These are phyloP conservation scores for Phalacrocorax pelagicus DNA, from an alignment of 2,113 vertebrate species.

Conservation along the genomic window DNA sequence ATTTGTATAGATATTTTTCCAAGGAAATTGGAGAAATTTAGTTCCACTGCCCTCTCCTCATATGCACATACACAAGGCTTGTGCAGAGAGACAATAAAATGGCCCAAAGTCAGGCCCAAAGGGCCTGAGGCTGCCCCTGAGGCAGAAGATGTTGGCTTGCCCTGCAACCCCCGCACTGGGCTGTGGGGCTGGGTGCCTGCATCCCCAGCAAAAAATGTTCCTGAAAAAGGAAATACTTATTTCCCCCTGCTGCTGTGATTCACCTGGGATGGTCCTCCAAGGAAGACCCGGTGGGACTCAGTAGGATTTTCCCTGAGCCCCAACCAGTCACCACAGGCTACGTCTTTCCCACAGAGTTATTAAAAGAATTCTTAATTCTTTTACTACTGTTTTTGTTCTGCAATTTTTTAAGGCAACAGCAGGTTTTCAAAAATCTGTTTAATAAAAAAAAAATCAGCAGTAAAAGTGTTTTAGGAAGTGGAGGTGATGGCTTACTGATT, in stretches of 20 bases:
- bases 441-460: not conserved
- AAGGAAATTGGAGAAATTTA: not conserved
- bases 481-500: conserved; percentile 1
- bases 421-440: not conserved
- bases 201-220: not conserved
- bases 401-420: not conserved
- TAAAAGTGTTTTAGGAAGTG: conserved; percentile 40
- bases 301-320: not conserved
- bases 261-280: not conserved
- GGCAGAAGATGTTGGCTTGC: not conserved
- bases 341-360: not conserved
- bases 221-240: not conserved
- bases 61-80: not conserved
- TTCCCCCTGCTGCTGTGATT: not conserved
- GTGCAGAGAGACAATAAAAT: not conserved
- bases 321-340: not conserved
- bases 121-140: not conserved
- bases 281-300: not conserved
- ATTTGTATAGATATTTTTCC: not conserved
- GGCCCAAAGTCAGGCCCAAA: too few relatives aligned
- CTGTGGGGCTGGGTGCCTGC: not conserved
- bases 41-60: not conserved
- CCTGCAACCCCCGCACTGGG: not conserved
- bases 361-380: not conserved
- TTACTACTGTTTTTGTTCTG: not conserved